These are phyloP conservation scores for Opisthograptis luteolata DNA, from an alignment of 2,888 invertebrate genomes.

Conservation along the genomic window DNA sequence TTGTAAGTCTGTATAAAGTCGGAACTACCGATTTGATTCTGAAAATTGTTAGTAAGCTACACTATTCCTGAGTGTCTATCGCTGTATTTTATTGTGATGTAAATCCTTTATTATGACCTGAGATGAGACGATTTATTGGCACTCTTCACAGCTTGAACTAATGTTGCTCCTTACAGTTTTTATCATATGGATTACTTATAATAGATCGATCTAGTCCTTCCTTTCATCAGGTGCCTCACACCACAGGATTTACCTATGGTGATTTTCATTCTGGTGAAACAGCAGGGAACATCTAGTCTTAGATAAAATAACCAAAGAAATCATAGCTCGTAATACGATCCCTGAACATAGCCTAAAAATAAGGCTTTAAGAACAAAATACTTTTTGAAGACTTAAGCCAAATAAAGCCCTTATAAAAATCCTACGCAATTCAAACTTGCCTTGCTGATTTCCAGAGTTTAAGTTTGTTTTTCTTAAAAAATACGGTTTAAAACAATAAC, in stretches of 20 bases:
- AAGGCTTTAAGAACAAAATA: conserved; percentile 8
- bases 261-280: too few species aligned
- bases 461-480: conserved; percentile 28
- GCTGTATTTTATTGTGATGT: conserved; percentile 49
- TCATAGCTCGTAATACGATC: neutral
- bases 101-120: conserved; percentile 42
- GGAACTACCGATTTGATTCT: too few species aligned
- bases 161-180: conserved; percentile 1
- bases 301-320: too few species aligned
- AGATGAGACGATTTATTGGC: conserved; percentile 34
- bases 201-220: too few species aligned
- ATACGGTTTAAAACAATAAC: conserved; percentile 13
- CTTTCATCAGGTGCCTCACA: too few species aligned
- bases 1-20: too few species aligned
- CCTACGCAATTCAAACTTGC: conserved; percentile 7
- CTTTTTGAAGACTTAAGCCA: conserved; percentile 13
- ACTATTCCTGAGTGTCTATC: conserved; percentile 47
- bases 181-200: neutral
- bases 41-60: too few species aligned
- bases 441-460: conserved; percentile 13
- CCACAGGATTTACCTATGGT: too few species aligned
- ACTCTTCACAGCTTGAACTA: conserved; percentile 15
- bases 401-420: conserved; percentile 26
- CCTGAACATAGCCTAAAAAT: neutral
- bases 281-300: neutral